phyloP scores from a whole-genome alignment of 2,888 invertebrate species.

The Nasonia oneida region DNA sequence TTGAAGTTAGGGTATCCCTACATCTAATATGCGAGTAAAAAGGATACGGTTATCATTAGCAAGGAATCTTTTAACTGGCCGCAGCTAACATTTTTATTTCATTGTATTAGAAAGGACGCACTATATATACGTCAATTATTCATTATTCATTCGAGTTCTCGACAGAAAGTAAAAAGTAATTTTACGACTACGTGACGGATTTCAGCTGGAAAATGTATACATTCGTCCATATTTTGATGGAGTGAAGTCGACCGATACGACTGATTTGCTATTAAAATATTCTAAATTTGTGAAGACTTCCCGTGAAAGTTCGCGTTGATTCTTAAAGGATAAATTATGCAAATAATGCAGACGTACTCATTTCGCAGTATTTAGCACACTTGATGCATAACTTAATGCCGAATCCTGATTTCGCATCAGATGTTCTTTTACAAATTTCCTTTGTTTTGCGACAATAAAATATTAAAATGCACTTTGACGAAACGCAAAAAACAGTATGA shows the following conservation, averaged over 20 bases:
- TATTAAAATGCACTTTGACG: background rate
- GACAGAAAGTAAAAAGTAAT: conserved; percentile 25
- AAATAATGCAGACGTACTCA: background rate
- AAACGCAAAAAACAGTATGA: background rate
- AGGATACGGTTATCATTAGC: background rate
- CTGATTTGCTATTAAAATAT: background rate
- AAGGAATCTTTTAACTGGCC: conserved; percentile 28
- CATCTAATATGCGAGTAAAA: background rate
- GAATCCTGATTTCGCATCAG: background rate
- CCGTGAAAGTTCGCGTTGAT: conserved; percentile 8
- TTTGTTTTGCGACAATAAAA: background rate
- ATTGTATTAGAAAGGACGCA: conserved; percentile 35
- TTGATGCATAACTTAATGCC: conserved; percentile 15
- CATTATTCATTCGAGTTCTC: background rate
- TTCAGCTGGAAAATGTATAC: background rate
- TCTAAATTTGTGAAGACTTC: background rate
- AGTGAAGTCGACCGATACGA: background rate
- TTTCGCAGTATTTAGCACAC: background rate
- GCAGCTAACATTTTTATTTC: conserved; percentile 20
- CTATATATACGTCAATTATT: background rate
- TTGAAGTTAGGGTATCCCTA: background rate
- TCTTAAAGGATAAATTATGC: conserved; percentile 10
- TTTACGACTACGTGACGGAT: background rate
- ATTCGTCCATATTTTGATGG: background rate
- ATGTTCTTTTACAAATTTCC: background rate